Evolutionary conservation across 2,113 vertebrate species (phyloP).

Genomic region (Halcyon senegalensis): DNA sequence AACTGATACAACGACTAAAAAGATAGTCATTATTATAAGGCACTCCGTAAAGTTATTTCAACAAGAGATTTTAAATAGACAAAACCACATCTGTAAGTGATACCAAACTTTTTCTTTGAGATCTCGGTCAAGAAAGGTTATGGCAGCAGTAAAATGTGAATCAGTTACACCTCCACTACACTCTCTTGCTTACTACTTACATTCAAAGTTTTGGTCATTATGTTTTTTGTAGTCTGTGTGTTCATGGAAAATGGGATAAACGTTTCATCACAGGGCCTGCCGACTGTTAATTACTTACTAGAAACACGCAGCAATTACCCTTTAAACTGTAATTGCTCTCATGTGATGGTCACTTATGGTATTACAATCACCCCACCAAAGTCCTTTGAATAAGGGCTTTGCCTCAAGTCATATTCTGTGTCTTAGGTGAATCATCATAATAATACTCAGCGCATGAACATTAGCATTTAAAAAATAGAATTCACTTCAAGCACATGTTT

Average conservation of each 20-base stretch:
- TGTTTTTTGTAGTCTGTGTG: not conserved
- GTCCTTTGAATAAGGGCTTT: not conserved
- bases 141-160: accelerated
- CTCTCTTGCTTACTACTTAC: not conserved
- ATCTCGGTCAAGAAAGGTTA: not conserved
- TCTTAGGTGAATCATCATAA: not conserved
- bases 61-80: not conserved
- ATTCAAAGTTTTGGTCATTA: not conserved
- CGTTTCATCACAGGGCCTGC: not conserved
- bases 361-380: not conserved
- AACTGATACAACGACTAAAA: not conserved
- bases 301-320: not conserved
- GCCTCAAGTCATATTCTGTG: not conserved
- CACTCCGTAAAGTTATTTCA: not conserved
- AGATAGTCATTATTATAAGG: not conserved
- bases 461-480: not conserved
- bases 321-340: not conserved
- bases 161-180: not conserved
- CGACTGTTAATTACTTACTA: not conserved
- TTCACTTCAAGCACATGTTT: not conserved
- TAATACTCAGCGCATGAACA: not conserved
- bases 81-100: not conserved
- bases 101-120: not conserved
- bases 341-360: not conserved
- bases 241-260: not conserved